phyloP scores from a whole-genome alignment of 2,113 vertebrate species.

The Ictalurus punctatus region DNA sequence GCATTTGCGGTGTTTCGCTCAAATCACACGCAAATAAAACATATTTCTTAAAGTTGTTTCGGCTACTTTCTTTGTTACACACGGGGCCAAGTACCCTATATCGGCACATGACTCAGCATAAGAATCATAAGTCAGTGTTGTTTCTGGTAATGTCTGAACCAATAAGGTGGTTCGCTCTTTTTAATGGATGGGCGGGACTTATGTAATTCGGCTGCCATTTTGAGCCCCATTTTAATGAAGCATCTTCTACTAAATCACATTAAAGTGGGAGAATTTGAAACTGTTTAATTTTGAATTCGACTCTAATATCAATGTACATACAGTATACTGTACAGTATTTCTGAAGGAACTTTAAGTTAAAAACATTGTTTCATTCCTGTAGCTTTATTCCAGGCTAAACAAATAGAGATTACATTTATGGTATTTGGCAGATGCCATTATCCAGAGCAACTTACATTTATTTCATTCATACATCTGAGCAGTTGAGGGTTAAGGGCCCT shows the following conservation, averaged over 20 bases:
- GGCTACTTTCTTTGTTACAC: too few relatives aligned
- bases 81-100: neutral
- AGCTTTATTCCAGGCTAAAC: neutral
- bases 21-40: too few relatives aligned
- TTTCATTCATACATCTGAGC: too few relatives aligned
- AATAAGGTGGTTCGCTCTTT: too few relatives aligned
- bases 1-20: too few relatives aligned
- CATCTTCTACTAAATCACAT: neutral
- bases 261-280: neutral
- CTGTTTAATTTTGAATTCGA: neutral
- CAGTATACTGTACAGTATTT: neutral
- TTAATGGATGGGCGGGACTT: neutral
- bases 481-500: neutral
- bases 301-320: neutral
- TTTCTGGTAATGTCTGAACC: neutral
- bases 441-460: too few relatives aligned
- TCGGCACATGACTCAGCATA: neutral
- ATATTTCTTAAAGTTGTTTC: too few relatives aligned
- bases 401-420: neutral
- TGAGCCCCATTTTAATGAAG: neutral
- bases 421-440: too few relatives aligned
- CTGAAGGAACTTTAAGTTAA: neutral
- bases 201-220: neutral
- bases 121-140: neutral
- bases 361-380: neutral